These are phyloP conservation scores for Colletes collaris DNA, from an alignment of 2,888 invertebrate genomes.

Conservation along the genomic window DNA sequence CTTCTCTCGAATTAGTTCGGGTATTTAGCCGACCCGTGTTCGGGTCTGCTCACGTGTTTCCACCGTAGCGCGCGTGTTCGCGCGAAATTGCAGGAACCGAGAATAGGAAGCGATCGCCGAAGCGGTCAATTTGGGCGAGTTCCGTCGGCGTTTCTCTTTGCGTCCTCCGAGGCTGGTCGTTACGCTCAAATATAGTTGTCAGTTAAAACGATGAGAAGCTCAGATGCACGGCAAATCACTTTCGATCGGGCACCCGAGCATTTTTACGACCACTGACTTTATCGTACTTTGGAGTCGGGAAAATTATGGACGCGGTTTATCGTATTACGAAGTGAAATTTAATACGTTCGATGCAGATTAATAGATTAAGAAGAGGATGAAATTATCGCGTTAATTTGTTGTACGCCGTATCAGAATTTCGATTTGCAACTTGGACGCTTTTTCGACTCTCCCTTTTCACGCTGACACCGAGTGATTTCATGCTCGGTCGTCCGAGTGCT, in stretches of 20 bases:
- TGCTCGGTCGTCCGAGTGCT: constrained; percentile 31
- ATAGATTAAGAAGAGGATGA: no score
- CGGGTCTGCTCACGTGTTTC: no score
- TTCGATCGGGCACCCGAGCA: neutral
- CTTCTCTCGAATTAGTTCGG: constrained; percentile 34
- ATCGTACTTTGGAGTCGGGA: neutral
- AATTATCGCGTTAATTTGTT: no score
- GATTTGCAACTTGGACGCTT: constrained; percentile 2
- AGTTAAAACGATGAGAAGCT: neutral
- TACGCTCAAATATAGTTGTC: constrained; percentile 11
- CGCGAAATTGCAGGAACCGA: constrained; percentile 47
- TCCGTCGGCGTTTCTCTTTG: neutral
- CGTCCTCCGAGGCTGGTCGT: neutral
- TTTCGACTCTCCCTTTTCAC: constrained; percentile 35
- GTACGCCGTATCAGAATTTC: no score
- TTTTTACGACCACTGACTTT: neutral
- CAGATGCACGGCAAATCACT: neutral
- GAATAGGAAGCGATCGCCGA: constrained; percentile 7
- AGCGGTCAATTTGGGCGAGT: constrained; percentile 25
- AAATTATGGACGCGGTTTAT: no score
- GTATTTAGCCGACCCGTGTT: constrained; percentile 26
- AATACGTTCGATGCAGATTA: no score
- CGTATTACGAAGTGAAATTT: no score
- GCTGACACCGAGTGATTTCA: constrained; percentile 34
- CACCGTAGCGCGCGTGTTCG: constrained; percentile 28